Base-by-base conservation (phyloP, 2,113 vertebrate species). In the Pangasianodon gigas region DNA sequence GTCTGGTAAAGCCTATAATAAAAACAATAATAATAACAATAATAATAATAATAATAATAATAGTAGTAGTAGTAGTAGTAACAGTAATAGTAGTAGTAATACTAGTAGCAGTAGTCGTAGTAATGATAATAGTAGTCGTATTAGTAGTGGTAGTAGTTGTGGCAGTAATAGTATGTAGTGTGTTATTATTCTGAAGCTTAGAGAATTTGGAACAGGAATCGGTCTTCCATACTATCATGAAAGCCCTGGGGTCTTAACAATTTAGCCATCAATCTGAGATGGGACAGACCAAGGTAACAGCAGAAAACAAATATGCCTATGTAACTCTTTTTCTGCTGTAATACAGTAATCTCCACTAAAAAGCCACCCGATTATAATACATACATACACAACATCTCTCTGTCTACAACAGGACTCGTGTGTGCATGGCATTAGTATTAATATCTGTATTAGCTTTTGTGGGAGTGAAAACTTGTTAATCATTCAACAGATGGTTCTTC, bases 401-500 rank as follows among this genome's bases (percentile, higher is more conserved):
- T 51, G 77, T 51, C 46, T 51, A 51, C 13, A 14, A 46, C 46
- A 79, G 74, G 46, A 44, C 19, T 75, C 41, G 21, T 77, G 26
- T 51, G 75, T 46, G 13, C 2, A 0, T 37, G n/a, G 6, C 29
- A 67, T 11, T 37, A 62, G 14, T 26, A 86, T 56, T 74, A 54
- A 14, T 74, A 54, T 41, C n/a, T 44, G 67, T 56, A 56, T 75
- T 75, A 56, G 18, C 21, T 54, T 71, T 21, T 32, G 65, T 75
- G 51, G 21, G 14, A 87, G 32, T 87, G 71, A 79, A 58, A 79
- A 4, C 58, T 79, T 74, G 5, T 44, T 87, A 87, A 80, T 51
- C 58, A 89, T 90, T 90, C 54, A 92, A 75, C 90, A 90, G 84
- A 91, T 91, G 85, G 89, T 88, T 67, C 83, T 13, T 52, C 46